Evolutionary conservation across 2,113 vertebrate species (phyloP).

Genomic region (Alectura lathami): DNA sequence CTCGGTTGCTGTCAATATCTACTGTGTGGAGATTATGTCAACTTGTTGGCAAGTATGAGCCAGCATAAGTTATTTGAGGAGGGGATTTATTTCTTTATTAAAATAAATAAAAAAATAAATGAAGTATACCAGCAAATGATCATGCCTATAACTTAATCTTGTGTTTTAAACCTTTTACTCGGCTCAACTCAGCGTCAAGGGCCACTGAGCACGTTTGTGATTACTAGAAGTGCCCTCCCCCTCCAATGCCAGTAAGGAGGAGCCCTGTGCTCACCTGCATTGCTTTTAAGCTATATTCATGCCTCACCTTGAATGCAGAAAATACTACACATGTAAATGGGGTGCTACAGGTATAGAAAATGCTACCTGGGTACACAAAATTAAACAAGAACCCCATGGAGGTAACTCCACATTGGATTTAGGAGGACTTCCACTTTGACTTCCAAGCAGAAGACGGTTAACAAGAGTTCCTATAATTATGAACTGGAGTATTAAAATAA

Average conservation of each 20-base stretch:
- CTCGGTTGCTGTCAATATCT: not conserved
- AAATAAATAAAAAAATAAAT: too few species aligned
- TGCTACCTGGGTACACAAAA: not conserved
- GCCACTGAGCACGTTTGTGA: fast-evolving
- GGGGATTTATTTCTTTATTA: not conserved
- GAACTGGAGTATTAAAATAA: not conserved
- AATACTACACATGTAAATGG: not conserved
- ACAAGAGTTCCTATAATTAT: not conserved
- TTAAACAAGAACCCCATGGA: not conserved
- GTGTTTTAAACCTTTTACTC: not conserved
- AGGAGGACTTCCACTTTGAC: not conserved
- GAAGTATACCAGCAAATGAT: not conserved
- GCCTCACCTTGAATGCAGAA: not conserved
- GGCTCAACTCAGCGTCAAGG: not conserved
- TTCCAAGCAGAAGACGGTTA: not conserved
- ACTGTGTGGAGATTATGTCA: fast-evolving
- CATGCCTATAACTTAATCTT: fast-evolving
- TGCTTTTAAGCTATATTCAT: not conserved
- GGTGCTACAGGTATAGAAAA: not conserved
- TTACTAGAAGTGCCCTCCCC: not conserved
- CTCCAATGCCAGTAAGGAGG: not conserved
- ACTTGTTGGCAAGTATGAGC: not conserved
- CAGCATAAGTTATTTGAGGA: not conserved
- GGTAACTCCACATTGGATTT: not conserved
- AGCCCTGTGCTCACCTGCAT: not conserved